phyloP scores from a whole-genome alignment of 2,113 vertebrate species.

The Xiphophorus hellerii region DNA sequence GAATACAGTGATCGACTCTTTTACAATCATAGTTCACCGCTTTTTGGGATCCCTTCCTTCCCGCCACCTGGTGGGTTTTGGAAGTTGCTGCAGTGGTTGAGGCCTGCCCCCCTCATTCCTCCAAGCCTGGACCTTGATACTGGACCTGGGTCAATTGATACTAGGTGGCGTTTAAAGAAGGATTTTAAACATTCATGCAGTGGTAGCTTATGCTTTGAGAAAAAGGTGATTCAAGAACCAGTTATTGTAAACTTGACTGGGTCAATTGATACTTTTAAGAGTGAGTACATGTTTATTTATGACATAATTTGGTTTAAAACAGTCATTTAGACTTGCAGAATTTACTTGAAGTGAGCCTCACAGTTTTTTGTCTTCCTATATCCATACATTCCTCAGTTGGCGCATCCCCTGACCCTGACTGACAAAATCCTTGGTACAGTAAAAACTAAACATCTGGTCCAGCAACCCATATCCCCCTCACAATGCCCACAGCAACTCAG shows the following conservation, averaged over 20 bases:
- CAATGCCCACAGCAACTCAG: constrained; percentile 53
- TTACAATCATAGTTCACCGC: constrained; percentile 65
- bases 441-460: constrained; percentile 47
- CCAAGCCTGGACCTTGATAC: not conserved
- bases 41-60: constrained; percentile 14
- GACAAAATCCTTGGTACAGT: constrained; percentile 42
- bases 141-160: not conserved
- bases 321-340: constrained; percentile 62
- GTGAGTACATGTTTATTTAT: not conserved
- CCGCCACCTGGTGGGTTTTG: constrained; percentile 34
- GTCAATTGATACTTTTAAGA: not conserved
- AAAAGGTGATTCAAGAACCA: constrained; percentile 58
- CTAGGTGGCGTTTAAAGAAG: constrained; percentile 24
- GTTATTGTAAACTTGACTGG: constrained; percentile 62
- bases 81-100: constrained; percentile 18
- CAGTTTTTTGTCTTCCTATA: constrained; percentile 18
- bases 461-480: constrained; percentile 27
- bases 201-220: constrained; percentile 66
- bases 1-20: constrained; percentile 73
- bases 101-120: constrained; percentile 25
- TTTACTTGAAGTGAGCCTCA: constrained; percentile 42
- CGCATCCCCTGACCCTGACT: not conserved
- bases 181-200: constrained; percentile 57
- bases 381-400: constrained; percentile 1
- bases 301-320: constrained; percentile 25